Percentiles rank a stretch among this genome's conserved stretches.
phyloP scores from a whole-genome alignment of 1,140 invertebrate genomes.

The Drosophila arawakana region DNA sequence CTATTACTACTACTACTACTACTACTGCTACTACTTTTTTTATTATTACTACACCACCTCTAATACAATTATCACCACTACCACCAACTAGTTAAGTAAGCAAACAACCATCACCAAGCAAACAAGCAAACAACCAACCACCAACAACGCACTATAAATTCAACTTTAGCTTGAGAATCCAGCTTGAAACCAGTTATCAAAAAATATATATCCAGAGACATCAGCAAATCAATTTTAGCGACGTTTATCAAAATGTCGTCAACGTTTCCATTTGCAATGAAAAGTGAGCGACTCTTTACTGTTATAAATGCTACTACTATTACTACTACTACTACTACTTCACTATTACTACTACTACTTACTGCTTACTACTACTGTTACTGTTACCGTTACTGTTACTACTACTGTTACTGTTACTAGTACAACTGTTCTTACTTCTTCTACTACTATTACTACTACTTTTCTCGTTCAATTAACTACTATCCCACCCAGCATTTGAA shows the following conservation, averaged over 20 bases:
- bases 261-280: slow-evolving; percentile 46
- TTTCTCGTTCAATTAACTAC: slow-evolving; percentile 28
- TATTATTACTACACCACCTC: slow-evolving; percentile 40
- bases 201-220: slow-evolving; percentile 16
- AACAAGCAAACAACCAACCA: slow-evolving; percentile 26
- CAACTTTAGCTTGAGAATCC: slow-evolving; percentile 22
- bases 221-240: slow-evolving; percentile 21
- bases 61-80: slow-evolving; percentile 13
- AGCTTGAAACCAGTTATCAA: slow-evolving; percentile 31
- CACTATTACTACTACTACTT: slow-evolving; percentile 14
- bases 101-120: slow-evolving; percentile 26
- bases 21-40: slow-evolving; percentile 33
- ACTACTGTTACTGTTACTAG: slow-evolving; percentile 13
- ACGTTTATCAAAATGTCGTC: slow-evolving; percentile 71
- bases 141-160: slow-evolving; percentile 30
- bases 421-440: slow-evolving; percentile 23
- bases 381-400: not conserved
- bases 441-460: slow-evolving; percentile 26
- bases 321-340: slow-evolving; percentile 9
- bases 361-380: slow-evolving; percentile 10
- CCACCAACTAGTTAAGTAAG: slow-evolving; percentile 20
- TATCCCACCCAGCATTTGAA: not conserved
- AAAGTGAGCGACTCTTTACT: slow-evolving; percentile 67
- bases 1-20: slow-evolving; percentile 21
- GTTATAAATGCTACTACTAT: slow-evolving; percentile 18